Conservation (phyloP, 2,113 vertebrate species). For the Vulpes ferrilata region DNA sequence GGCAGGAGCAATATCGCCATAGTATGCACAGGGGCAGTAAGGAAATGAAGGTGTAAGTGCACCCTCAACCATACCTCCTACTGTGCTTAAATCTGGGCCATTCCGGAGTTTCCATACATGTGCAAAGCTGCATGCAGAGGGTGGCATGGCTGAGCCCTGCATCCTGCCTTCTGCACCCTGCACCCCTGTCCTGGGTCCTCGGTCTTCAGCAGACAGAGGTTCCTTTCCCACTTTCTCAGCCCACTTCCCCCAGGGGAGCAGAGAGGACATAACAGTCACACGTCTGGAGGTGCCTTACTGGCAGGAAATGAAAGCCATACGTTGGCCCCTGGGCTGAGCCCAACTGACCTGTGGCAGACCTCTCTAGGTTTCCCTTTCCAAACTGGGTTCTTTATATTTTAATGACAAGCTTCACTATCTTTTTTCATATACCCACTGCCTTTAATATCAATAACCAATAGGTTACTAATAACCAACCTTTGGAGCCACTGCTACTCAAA, state of each 20-base stretch:
- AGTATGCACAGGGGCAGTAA: not conserved
- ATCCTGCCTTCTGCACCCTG: not conserved
- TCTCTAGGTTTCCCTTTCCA: not conserved
- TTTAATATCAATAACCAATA: not conserved
- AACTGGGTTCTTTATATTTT: not conserved
- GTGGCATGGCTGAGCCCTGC: no score
- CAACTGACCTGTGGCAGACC: not conserved
- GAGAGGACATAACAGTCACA: not conserved
- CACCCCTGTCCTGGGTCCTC: fast-evolving
- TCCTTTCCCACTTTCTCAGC: not conserved
- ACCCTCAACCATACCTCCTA: not conserved
- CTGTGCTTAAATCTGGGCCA: not conserved
- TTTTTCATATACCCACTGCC: not conserved
- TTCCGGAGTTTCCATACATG: no score
- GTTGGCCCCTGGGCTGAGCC: not conserved
- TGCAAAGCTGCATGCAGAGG: fast-evolving
- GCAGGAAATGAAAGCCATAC: not conserved
- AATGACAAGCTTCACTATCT: not conserved
- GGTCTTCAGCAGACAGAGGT: not conserved
- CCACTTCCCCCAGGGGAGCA: not conserved
- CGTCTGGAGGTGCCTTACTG: not conserved
- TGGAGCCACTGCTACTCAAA: not conserved
- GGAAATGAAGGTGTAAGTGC: not conserved
- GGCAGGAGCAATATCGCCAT: no score
- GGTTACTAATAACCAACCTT: not conserved